Base-by-base conservation (phyloP, 2,888 invertebrate species). In the Drosophila tanythrix region DNA sequence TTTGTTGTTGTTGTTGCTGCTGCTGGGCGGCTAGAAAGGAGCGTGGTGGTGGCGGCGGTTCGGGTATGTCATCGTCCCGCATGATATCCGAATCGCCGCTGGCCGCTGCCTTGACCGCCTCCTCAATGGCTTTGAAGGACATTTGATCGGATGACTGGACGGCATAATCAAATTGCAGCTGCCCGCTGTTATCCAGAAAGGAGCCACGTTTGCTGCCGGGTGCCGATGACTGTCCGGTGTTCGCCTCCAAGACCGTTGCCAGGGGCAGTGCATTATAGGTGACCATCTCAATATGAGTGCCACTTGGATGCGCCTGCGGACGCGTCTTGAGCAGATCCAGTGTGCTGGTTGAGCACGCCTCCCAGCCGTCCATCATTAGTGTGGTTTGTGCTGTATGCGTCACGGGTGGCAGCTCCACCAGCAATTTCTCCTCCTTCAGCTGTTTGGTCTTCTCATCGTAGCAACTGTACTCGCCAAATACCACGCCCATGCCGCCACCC, bases 391-490 rank as follows among this genome's bases (percentile, higher is more conserved):
- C 51, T 0, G 55, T 33, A n/a, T 59, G 69, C 6, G 82, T 27
- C 3, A 82, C 63, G 13, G 90, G 76, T 2, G 85, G 95, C 53
- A 96, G 93, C 86, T 96, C 96, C 25, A 95, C 95, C 84, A 95
- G 92, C 21, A 95, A 94, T 76, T 94, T 94, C 70, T 95, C 95
- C 70, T 94, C 94, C 78, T 93, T 92, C 57, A 90, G 81, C 53
- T 91, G 92, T 7, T 91, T 81, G 6, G 94, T 92, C 79, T 95
- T 95, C 85, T 95, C 95, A 74, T 95, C 95, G 76, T 95, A 95
- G 89, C 95, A 95, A 91, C 95, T 95, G 88, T 95, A 96, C 90
- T 96, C 96, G 8, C 95, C 95, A 75, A 95, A 92, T 25, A 92
- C 73, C 25, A 91, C 76, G 0, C 87, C 80, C 31, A 83, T 85